Percentiles rank a stretch among this genome's conserved stretches.
phyloP scores from a whole-genome alignment of 2,797 vertebrate species.

The Vireo griseus region DNA sequence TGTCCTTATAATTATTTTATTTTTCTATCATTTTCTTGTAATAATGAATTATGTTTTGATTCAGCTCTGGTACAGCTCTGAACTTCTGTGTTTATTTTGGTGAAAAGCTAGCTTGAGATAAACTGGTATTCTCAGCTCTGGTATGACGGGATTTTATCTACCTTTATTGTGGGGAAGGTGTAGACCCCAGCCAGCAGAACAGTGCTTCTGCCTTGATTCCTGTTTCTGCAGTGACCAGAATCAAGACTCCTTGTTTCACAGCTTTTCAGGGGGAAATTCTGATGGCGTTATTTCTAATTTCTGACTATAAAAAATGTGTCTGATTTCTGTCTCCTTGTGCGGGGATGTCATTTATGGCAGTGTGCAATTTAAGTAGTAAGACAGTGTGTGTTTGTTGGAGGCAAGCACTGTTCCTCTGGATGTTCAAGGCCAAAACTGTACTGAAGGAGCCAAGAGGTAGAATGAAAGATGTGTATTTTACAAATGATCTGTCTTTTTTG shows the following conservation, averaged over 20 bases:
- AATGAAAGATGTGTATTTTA: not conserved
- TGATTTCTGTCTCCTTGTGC: not conserved
- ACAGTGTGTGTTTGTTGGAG: not conserved
- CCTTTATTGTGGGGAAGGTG: not conserved
- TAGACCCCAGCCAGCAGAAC: not conserved
- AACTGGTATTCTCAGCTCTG: not conserved
- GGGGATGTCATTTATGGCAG: not conserved
- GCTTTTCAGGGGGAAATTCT: not conserved
- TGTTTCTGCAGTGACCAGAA: not conserved
- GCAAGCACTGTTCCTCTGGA: not conserved
- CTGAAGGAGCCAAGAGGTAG: not conserved
- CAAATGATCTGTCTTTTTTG: not conserved
- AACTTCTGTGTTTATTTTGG: not conserved
- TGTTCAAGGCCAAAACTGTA: not conserved
- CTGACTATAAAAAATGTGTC: not conserved
- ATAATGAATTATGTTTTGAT: not conserved
- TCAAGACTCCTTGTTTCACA: not conserved
- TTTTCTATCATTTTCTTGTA: not conserved
- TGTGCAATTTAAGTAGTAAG: not conserved
- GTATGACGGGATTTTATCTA: not conserved
- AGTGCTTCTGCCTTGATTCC: not conserved
- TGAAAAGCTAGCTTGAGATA: not conserved
- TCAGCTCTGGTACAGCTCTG: not conserved
- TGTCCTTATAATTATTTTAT: not conserved
- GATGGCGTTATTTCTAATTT: not conserved